These are phyloP conservation scores for Lasioglossum pauxillum DNA, from an alignment of 2,888 invertebrate species.

Conservation along the genomic window DNA sequence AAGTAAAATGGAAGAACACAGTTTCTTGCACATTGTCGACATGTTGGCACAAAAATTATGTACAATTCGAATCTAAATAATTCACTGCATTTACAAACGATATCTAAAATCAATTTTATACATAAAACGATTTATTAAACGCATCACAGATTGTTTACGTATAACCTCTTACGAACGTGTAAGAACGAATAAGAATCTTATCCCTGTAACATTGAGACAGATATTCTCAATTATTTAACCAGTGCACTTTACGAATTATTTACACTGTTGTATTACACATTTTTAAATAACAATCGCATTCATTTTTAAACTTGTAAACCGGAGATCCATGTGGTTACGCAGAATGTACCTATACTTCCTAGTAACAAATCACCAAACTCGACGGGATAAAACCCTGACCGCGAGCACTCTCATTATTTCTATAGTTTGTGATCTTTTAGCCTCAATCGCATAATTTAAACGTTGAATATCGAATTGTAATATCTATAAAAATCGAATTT, in stretches of 20 bases:
- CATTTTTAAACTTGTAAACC: background rate
- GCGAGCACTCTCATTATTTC: background rate
- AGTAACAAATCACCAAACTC: background rate
- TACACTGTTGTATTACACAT: slow-evolving; percentile 3
- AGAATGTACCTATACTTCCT: background rate
- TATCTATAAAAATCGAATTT: background rate
- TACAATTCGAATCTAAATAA: background rate
- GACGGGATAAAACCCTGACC: background rate
- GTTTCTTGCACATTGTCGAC: slow-evolving; percentile 90
- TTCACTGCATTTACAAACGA: background rate
- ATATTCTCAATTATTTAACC: background rate
- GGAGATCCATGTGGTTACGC: slow-evolving; percentile 10
- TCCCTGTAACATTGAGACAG: background rate
- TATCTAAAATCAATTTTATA: background rate
- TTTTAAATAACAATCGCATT: background rate
- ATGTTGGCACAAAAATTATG: slow-evolving; percentile 83
- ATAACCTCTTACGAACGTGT: slow-evolving; percentile 9
- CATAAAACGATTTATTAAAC: background rate
- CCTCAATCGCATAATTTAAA: background rate
- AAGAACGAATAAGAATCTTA: background rate
- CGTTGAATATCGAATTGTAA: background rate
- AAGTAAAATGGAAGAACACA: slow-evolving; percentile 89
- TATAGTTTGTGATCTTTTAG: background rate
- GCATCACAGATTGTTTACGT: background rate
- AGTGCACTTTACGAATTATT: background rate